These are phyloP conservation scores for Macroteleia sp. DNA, from an alignment of 2,888 invertebrate species.

Conservation along the genomic window DNA sequence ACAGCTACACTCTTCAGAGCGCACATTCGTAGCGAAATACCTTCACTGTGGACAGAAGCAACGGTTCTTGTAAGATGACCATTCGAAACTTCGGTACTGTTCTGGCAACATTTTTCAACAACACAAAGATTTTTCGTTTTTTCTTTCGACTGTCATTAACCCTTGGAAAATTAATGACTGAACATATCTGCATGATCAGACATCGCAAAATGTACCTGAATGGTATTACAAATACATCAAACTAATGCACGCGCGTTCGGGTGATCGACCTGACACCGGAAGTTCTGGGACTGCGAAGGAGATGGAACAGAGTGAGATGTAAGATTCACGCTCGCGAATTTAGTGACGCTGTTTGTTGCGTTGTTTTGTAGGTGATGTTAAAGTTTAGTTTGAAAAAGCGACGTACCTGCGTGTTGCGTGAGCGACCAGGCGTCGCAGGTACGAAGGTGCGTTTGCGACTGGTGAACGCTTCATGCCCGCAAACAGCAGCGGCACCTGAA, in stretches of 20 bases:
- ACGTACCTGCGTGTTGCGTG: conserved; percentile 64
- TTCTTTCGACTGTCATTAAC: not conserved
- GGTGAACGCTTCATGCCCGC: conserved; percentile 68
- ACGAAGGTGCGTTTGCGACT: conserved; percentile 81
- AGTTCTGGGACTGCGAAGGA: not conserved
- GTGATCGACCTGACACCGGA: conserved; percentile 41
- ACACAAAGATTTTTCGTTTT: no score
- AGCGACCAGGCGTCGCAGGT: conserved; percentile 71
- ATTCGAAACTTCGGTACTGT: no score
- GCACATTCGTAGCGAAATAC: not conserved
- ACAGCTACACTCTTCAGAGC: no score
- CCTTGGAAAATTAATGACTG: no score
- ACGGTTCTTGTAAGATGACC: not conserved
- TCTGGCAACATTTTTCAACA: no score
- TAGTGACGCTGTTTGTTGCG: not conserved
- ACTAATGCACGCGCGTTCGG: conserved; percentile 2
- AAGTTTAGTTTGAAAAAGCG: not conserved
- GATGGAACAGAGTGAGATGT: not conserved
- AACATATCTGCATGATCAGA: not conserved
- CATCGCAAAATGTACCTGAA: not conserved
- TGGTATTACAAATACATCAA: conserved; percentile 6
- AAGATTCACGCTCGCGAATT: conserved; percentile 23
- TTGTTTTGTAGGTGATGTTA: not conserved
- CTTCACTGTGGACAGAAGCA: not conserved
- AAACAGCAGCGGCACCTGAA: conserved; percentile 73